Base-by-base conservation (phyloP, 2,797 vertebrate species). In the Melanogrammus aeglefinus region DNA sequence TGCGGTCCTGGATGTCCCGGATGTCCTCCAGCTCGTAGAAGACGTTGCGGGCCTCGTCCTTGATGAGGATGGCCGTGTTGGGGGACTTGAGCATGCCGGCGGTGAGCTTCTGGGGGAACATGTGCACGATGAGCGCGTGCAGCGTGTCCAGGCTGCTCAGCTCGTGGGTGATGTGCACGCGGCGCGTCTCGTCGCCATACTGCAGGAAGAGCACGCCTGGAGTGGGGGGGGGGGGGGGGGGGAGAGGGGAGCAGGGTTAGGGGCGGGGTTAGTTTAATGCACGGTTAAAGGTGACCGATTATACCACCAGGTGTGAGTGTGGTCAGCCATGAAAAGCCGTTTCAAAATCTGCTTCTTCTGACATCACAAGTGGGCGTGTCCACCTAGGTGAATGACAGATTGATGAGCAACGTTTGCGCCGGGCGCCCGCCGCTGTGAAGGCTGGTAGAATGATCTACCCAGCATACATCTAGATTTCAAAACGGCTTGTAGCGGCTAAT, bases 71-170 rank as follows among this genome's bases (percentile, higher is more conserved):
- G 90, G 97, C 98, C 0, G 97, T 99, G 93, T 99, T 99, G 88
- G 97, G 95, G 0, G 97, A 99, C 87, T 99, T 99, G 18, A 99
- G 95, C 98, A 99, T 99, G 73, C 97, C 97, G 78, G 97, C 96
- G 21, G 97, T 99, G 88, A 99, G 93, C 94, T 99, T 99, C 93
- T 99, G 98, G 71, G 97, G 98, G 94, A 99, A 99, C 97, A 99
- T 99, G 96, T 99, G 98, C 76, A 97, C 96, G 57, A 99, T 97
- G 92, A 99, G 97, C 16, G 98, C 96, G 29, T 98, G 97, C 88
- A 99, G 93, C 33, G 98, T 99, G 93, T 99, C 98, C 96, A 99
- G 93, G 94, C 97, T 98, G 95, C 95, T 97, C 90, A 99, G 95
- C 94, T 99, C 98, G 21, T 99, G 98, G 75, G 98, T 99, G 92